Evolutionary conservation across 2,888 invertebrate species (phyloP), one percentile per base, ranked within the genome.

Genomic region (Ametastegia equiseti): DNA sequence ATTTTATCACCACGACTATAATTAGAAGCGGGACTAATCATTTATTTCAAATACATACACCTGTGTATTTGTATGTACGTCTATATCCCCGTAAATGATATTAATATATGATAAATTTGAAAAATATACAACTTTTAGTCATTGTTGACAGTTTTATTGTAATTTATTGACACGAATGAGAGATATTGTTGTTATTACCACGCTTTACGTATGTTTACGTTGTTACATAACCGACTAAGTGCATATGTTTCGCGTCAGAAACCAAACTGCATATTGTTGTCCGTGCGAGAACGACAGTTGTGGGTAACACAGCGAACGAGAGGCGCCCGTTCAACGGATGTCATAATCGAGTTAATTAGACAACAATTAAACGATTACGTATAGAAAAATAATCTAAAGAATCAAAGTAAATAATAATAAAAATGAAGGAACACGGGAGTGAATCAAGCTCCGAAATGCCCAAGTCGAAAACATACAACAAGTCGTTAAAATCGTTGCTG

Each of bases 401-500:
- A 39, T 27, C n/a, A 45, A 9, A 23, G 4, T 27, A n/a, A 69
- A 45, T 69, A 69, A 15, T 9, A 63, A 63, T 67, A 42, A 78
- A 42, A 60, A 81, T 81, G 73, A 84, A 84, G 60, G 81, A 81
- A 63, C 80, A 80, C 67, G 80, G 80, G 9, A 80, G 80, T 78
- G 86, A 85, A 50, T 83, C 83, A 78, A 67, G 83, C 83, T 83
- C 86, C 77, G 89, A 90, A 81, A 87, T 88, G 87, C 87, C 89
- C 82, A 87, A 87, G 82, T 65, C 83, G 75, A 82, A 78, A 30
- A 15, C 60, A 36, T 27, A 42, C 23, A n/a, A n/a, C n/a, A 86
- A 89, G 82, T 88, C 88, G 45, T 93, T 95, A 87, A 95, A 95
- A 89, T 96, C 96, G 45, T 93, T 97, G 87, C 94, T 97, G 80